Evolutionary conservation across 2,113 vertebrate genomes (phyloP), one percentile per base, ranked within the genome.

Genomic region (Dunckerocampus dactyliophorus): DNA sequence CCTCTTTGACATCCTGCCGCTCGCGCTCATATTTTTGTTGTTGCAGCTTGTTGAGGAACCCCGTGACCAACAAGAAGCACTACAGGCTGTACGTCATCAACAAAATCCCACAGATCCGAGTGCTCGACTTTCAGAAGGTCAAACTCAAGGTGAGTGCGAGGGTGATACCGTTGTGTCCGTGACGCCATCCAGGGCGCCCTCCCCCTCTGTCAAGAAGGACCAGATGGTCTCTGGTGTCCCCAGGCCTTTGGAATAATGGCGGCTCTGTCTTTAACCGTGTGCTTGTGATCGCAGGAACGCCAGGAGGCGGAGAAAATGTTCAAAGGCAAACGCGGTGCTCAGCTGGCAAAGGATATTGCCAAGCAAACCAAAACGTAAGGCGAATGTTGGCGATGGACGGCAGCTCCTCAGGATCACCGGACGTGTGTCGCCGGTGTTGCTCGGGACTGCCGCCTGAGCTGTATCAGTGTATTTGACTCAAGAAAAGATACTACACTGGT

Each of bases 251-350:
- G 13, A 43, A 43, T 14, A 14, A 43, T 43, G 39, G 39, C 39
- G 39, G 13, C 13, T 46, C 86, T 89, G 81, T 62, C 77, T 90
- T 93, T 92, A 94, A 95, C 85, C 90, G 62, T 95, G 89, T 96
- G 90, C 91, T 94, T 94, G 91, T 94, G 59, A 80, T 90, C 91
- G 80, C 92, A 98, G 97, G 97, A 99, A 92, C 95, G 96, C 79
- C 94, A 98, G 90, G 97, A 99, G 90, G 96, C 97, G 80, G 96
- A 98, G 94, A 97, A 95, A 95, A 97, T 99, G 96, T 98, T 98
- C 93, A 98, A 96, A 91, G 97, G 97, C 90, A 99, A 98, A 92
- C 95, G 94, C 81, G 97, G 96, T 89, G 95, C 95, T 91, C 96
- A 98, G 80, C 95, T 98, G 91, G 96, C 96, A 91, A 98, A 98